phyloP scores from a whole-genome alignment of 2,797 vertebrate genomes.

The Poeciliopsis infans region DNA sequence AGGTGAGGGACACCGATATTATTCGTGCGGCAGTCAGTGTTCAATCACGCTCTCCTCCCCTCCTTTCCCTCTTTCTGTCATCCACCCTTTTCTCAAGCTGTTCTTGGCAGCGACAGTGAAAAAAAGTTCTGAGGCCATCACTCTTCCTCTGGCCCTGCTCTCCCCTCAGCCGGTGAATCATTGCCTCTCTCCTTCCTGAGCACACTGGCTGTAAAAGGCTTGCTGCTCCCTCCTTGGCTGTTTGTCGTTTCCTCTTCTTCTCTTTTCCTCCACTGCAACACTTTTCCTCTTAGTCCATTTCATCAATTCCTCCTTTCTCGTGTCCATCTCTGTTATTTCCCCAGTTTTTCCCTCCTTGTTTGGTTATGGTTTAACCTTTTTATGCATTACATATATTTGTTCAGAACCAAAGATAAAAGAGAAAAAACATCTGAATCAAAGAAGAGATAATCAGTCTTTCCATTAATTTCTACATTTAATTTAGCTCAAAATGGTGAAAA shows the following conservation, averaged over 20 bases:
- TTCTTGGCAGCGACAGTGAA: slow-evolving; percentile 62
- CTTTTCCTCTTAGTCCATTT: slow-evolving; percentile 18
- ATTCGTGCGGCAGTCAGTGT: slow-evolving; percentile 62
- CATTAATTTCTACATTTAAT: neutral
- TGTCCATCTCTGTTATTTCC: slow-evolving; percentile 1
- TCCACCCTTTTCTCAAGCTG: slow-evolving; percentile 58
- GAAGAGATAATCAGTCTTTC: neutral
- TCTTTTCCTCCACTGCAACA: neutral
- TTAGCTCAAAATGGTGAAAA: neutral
- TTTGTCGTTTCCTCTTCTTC: slow-evolving; percentile 11
- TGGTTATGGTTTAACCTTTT: neutral
- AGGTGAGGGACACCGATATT: slow-evolving; percentile 72
- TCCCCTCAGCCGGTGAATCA: slow-evolving; percentile 51
- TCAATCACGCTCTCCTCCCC: slow-evolving; percentile 61
- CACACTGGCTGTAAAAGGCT: slow-evolving; percentile 43
- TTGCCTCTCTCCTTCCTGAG: slow-evolving; percentile 40
- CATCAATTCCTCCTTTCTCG: slow-evolving; percentile 1
- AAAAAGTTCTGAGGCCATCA: slow-evolving; percentile 62
- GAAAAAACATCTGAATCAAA: neutral
- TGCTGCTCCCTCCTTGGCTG: slow-evolving; percentile 31
- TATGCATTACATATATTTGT: neutral
- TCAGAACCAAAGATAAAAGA: neutral
- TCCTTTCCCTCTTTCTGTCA: slow-evolving; percentile 51
- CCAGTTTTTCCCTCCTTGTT: neutral
- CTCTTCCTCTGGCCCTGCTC: slow-evolving; percentile 57